Base-by-base conservation (phyloP, 1,140 invertebrate species). In the Zaprionus capensis region DNA sequence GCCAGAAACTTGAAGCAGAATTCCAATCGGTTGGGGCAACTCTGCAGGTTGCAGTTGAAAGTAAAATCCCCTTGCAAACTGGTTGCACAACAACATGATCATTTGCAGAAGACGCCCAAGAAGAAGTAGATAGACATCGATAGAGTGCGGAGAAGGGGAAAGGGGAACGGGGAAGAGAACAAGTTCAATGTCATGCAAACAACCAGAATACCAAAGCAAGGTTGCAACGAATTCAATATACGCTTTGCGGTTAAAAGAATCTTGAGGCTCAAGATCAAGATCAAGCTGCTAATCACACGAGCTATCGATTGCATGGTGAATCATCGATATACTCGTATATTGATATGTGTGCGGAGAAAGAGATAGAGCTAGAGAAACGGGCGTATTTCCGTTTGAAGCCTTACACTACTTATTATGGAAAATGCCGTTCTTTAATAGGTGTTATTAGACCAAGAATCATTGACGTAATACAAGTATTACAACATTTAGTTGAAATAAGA, bases 211-310 rank as follows among this genome's bases (percentile, higher is more conserved):
- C n/a, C 36, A 22, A 36, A 68, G 26, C 62, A 69, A 74, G 75
- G 75, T 63, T 71, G 44, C 49, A 53, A 63, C 78, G 71, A 78
- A 78, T n/a, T 36, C 24, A 41, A 80, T 70, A 80, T 74, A 66
- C 78, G 17, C 70, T 61, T 57, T 78, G 78, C 36, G 76, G 78
- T 70, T 71, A 41, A 24, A 41, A 24, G 46, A 61, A 61, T 53
- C 56, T 58, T 53, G 26, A 61, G 66, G 56, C 55, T 75, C 68
- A 71, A 76, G 34, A 59, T 71, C 73, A 71, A 67, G 56, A 46
- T 61, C 70, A 28, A 28, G 26, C 26, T 26, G 9, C 26, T 14
- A 17, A n/a, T 24, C 17, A 36, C 36, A 38, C 71, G n/a, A n/a
- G 26, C 78, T 64, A 80, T 36, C 68, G 34, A 31, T 58, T 51